phyloP scores from a whole-genome alignment of 2,888 invertebrate genomes.

The Erebia palarica region DNA sequence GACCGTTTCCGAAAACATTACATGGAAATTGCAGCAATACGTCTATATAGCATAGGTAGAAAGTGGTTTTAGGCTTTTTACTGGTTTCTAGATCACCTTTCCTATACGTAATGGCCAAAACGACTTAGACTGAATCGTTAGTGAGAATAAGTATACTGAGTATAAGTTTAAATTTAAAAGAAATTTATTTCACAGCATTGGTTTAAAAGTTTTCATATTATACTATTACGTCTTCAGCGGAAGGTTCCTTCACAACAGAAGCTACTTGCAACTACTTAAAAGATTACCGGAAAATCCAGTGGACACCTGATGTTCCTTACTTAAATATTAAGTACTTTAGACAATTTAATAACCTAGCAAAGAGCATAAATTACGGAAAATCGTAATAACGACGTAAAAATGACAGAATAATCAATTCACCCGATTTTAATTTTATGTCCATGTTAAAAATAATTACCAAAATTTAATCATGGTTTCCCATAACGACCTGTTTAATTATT shows the following conservation, averaged over 20 bases:
- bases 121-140: too few relatives aligned
- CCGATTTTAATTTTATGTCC: slow-evolving; percentile 4
- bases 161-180: too few relatives aligned
- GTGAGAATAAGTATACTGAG: too few relatives aligned
- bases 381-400: slow-evolving; percentile 7
- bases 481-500: slow-evolving; percentile 32
- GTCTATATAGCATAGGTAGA: slow-evolving; percentile 30
- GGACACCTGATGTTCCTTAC: neutral
- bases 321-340: neutral
- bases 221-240: too few relatives aligned
- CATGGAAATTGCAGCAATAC: slow-evolving; percentile 22
- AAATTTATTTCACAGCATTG: too few relatives aligned
- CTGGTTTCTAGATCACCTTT: neutral
- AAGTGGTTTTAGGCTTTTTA: slow-evolving; percentile 19
- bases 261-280: too few relatives aligned
- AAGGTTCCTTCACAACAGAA: too few relatives aligned
- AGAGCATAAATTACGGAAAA: slow-evolving; percentile 8
- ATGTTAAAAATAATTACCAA: slow-evolving; percentile 23
- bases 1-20: slow-evolving; percentile 28
- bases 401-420: slow-evolving; percentile 20
- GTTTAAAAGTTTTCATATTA: too few relatives aligned
- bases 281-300: too few relatives aligned
- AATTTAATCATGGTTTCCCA: slow-evolving; percentile 21
- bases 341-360: slow-evolving; percentile 13
- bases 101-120: too few relatives aligned